Evolutionary conservation across 37 sponge, comb jelly and placozoan genomes (phyloP).

Genomic region (Eunapius fragilis): DNA sequence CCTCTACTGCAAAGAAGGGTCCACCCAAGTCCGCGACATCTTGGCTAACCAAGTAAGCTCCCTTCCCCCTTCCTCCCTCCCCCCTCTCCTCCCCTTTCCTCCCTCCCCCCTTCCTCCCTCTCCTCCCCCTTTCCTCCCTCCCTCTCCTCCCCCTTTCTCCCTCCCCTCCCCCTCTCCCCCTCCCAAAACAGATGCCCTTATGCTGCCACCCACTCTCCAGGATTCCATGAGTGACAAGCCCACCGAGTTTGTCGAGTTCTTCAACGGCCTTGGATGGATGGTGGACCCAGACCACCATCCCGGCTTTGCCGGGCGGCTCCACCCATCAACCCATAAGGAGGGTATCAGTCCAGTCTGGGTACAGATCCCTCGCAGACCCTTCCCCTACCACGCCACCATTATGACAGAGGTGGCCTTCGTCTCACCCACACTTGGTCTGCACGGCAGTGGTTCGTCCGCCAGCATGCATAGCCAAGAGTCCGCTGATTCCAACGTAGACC

Average conservation of each 20-base stretch:
- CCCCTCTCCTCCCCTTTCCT: neutral
- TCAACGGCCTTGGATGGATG: slow-evolving; percentile 84
- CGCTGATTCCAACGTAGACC: slow-evolving; percentile 45
- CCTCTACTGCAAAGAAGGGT: slow-evolving; percentile 75
- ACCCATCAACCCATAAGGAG: slow-evolving; percentile 17
- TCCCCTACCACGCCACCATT: slow-evolving; percentile 82
- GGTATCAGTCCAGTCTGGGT: neutral
- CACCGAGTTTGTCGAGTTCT: slow-evolving; percentile 70
- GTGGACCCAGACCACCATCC: slow-evolving; percentile 77
- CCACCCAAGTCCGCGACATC: slow-evolving; percentile 65
- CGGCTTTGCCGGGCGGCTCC: slow-evolving; percentile 80
- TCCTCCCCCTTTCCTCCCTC: neutral
- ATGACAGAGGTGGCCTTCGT: slow-evolving; percentile 85
- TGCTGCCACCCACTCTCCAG: too few species aligned
- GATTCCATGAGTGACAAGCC: slow-evolving; percentile 35
- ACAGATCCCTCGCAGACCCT: slow-evolving; percentile 58
- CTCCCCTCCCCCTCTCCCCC: neutral
- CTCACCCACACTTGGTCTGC: slow-evolving; percentile 37
- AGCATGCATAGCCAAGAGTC: slow-evolving; percentile 72
- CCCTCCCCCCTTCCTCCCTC: neutral
- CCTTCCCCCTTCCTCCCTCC: neutral
- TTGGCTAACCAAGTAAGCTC: slow-evolving; percentile 48
- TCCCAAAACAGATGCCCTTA: too few species aligned
- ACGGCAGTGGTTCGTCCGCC: slow-evolving; percentile 28
- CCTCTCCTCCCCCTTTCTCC: neutral